These are phyloP conservation scores for Datnioides undecimradiatus DNA, from an alignment of 2,113 vertebrate genomes.

Conservation along the genomic window DNA sequence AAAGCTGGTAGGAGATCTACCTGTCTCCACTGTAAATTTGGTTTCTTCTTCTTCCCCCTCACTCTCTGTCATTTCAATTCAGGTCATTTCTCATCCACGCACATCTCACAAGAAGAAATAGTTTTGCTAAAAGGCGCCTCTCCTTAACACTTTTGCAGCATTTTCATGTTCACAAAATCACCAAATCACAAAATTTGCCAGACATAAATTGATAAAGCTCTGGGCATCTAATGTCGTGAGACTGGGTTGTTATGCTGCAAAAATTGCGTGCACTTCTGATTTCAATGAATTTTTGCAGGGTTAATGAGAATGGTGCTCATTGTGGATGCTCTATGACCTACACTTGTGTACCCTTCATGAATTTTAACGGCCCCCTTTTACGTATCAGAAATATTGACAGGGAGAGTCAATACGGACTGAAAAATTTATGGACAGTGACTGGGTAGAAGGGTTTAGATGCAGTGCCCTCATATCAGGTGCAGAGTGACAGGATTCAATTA, in stretches of 20 bases:
- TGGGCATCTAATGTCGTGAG: not conserved
- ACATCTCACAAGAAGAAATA: constrained; percentile 16
- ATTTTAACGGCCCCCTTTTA: constrained; percentile 60
- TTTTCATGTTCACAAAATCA: too few relatives aligned
- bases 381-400: constrained; percentile 65
- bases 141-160: not conserved
- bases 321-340: constrained; percentile 17
- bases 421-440: constrained; percentile 52
- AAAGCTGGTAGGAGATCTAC: not conserved
- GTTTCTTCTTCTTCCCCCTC: not conserved
- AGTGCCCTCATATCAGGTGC: constrained; percentile 29
- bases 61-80: constrained; percentile 36
- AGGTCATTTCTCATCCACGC: constrained; percentile 19
- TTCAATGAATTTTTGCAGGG: constrained; percentile 16
- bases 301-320: constrained; percentile 10
- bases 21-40: not conserved
- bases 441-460: constrained; percentile 13
- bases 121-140: constrained; percentile 22
- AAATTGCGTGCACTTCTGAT: not conserved
- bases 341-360: constrained; percentile 38
- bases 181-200: not conserved
- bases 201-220: constrained; percentile 5
- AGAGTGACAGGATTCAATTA: constrained; percentile 66
- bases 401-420: constrained; percentile 57
- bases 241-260: not conserved